Conservation (phyloP, 2,888 invertebrate species). For the Lagria hirta region DNA sequence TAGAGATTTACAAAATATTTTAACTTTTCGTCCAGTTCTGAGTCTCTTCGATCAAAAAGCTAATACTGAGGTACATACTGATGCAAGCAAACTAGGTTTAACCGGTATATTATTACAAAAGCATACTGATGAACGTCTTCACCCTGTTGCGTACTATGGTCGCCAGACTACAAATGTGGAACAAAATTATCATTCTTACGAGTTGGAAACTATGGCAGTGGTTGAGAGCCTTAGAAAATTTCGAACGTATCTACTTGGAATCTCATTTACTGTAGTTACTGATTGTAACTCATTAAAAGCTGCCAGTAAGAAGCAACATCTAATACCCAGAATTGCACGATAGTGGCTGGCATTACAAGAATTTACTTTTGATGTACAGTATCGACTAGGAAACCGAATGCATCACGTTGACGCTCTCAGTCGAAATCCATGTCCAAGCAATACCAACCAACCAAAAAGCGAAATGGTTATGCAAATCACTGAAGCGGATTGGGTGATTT, state of each 20-base stretch:
- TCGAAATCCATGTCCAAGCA: constrained; percentile 4
- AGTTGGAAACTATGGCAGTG: no score
- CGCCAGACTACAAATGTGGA: no score
- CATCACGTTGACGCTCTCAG: constrained; percentile 14
- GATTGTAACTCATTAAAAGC: constrained; percentile 7
- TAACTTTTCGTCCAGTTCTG: constrained; percentile 26
- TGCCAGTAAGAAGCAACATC: no score
- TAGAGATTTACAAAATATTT: no score
- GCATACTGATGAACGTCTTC: neutral
- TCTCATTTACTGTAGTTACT: constrained; percentile 30
- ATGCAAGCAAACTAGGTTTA: constrained; percentile 35
- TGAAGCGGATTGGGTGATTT: constrained; percentile 31
- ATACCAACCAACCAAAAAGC: no score
- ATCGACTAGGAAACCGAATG: constrained; percentile 10
- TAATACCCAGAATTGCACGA: no score
- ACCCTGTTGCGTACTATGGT: constrained; percentile 5
- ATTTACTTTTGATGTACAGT: no score
- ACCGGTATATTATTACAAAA: constrained; percentile 40
- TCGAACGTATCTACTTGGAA: no score
- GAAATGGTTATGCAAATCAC: constrained; percentile 17
- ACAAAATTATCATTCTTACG: no score
- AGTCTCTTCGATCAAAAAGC: constrained; percentile 29
- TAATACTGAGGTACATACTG: constrained; percentile 39
- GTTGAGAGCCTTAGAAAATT: no score
- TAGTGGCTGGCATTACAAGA: no score